These are phyloP conservation scores for Gymnarchus niloticus DNA, from an alignment of 2,113 vertebrate species.

Conservation along the genomic window DNA sequence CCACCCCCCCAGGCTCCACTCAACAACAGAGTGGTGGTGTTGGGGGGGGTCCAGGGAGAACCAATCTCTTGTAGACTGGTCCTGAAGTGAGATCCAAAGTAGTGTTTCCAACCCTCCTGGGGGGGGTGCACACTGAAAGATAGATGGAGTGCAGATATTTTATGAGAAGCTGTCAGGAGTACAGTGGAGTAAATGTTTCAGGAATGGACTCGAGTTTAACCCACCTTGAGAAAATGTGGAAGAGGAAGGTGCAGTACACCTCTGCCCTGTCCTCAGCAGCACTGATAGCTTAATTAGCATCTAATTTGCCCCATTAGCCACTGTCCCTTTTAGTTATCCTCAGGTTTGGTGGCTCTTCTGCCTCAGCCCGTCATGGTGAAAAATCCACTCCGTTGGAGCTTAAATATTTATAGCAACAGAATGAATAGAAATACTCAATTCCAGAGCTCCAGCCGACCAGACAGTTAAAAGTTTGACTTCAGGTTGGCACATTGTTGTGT, in stretches of 20 bases:
- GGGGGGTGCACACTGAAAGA: constrained; percentile 73
- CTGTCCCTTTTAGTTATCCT: constrained; percentile 31
- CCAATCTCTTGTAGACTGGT: constrained; percentile 82
- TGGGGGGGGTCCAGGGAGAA: constrained; percentile 72
- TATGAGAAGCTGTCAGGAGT: constrained; percentile 83
- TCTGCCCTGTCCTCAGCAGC: constrained; percentile 48
- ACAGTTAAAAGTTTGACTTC: constrained; percentile 54
- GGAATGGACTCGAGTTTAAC: constrained; percentile 4
- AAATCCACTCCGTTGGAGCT: constrained; percentile 76
- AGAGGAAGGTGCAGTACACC: constrained; percentile 33
- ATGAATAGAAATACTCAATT: constrained; percentile 41
- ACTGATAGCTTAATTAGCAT: background rate
- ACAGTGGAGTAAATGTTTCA: constrained; percentile 78
- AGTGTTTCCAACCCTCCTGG: constrained; percentile 81
- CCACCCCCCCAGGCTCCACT: constrained; percentile 71
- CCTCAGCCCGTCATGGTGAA: constrained; percentile 17
- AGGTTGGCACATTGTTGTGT: constrained; percentile 61
- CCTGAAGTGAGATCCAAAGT: constrained; percentile 84
- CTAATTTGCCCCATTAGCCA: background rate
- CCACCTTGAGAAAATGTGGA: background rate
- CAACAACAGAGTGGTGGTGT: constrained; percentile 45
- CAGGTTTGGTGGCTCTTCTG: constrained; percentile 37
- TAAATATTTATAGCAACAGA: constrained; percentile 84
- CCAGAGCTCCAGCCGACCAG: constrained; percentile 4
- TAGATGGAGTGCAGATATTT: constrained; percentile 81